phyloP scores from a whole-genome alignment of 1,140 invertebrate species.

The Agrypnia vestita region DNA sequence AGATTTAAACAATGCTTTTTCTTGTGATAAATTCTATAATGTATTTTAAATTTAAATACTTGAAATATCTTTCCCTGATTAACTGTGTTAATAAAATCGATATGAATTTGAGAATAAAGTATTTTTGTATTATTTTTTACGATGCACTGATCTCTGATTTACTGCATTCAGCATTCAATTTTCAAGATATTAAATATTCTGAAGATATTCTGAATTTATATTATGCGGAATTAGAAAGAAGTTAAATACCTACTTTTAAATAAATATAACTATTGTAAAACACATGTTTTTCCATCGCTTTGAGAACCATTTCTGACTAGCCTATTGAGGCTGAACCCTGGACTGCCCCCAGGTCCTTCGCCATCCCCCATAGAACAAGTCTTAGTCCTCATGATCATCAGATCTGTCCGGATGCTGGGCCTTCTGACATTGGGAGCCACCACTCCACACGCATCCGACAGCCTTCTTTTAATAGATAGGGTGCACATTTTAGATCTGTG shows the following conservation, averaged over 20 bases:
- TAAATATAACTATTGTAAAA: conserved; percentile 64
- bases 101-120: too few species aligned
- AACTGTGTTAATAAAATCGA: too few species aligned
- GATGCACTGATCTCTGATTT: too few species aligned
- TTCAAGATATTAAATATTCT: too few species aligned
- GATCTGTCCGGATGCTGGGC: conserved; percentile 88
- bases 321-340: conserved; percentile 70
- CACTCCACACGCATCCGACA: conserved; percentile 89
- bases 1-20: too few species aligned
- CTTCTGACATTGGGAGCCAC: conserved; percentile 87
- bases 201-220: conserved; percentile 2
- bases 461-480: conserved; percentile 83
- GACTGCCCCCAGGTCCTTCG: conserved; percentile 70
- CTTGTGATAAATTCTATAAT: too few species aligned
- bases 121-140: too few species aligned
- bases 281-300: conserved; percentile 68
- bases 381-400: conserved; percentile 89
- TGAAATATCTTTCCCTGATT: too few species aligned
- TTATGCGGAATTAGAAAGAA: conserved; percentile 57
- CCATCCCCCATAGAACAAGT: conserved; percentile 80
- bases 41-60: too few species aligned
- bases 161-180: background rate
- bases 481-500: conserved; percentile 82
- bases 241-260: too few species aligned
- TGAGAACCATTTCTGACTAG: conserved; percentile 66